Percentiles rank a stretch among this genome's conserved stretches.
phyloP scores from a whole-genome alignment of 2,888 invertebrate species.

The Tridacna gigas region DNA sequence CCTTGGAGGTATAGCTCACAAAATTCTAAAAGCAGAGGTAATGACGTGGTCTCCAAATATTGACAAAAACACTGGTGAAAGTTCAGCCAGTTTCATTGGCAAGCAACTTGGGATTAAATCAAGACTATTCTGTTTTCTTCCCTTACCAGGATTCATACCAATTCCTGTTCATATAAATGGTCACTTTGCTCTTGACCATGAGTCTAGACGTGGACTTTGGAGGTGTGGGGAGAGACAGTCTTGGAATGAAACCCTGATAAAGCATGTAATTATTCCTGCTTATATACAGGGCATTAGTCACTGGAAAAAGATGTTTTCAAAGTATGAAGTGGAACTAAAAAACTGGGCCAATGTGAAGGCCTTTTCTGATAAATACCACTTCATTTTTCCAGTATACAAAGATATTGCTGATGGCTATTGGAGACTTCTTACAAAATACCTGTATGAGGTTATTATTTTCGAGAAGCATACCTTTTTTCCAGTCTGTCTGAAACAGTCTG shows the following conservation, averaged over 20 bases:
- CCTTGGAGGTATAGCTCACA: slow-evolving; percentile 69
- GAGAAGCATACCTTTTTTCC: slow-evolving; percentile 2
- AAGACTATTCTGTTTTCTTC: slow-evolving; percentile 70
- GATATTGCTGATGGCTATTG: slow-evolving; percentile 32
- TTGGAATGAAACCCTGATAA: slow-evolving; percentile 78
- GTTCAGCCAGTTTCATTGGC: too few species aligned
- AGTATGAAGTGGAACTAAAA: too few species aligned
- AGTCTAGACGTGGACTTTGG: slow-evolving; percentile 70
- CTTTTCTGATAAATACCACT: neutral
- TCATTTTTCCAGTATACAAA: slow-evolving; percentile 37
- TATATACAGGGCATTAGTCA: slow-evolving; percentile 64
- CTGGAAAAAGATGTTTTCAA: slow-evolving; percentile 24
- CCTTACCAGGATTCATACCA: slow-evolving; percentile 76
- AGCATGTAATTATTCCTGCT: slow-evolving; percentile 72
- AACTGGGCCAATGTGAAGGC: too few species aligned
- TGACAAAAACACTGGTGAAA: too few species aligned
- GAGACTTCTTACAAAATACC: slow-evolving; percentile 23
- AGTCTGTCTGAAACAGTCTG: slow-evolving; percentile 7
- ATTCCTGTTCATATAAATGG: slow-evolving; percentile 81
- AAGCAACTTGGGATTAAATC: neutral
- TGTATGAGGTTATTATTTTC: neutral
- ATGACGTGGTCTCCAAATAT: too few species aligned
- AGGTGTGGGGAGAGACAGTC: slow-evolving; percentile 45
- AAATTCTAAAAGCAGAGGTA: neutral
- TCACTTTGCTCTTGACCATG: slow-evolving; percentile 77